Evolutionary conservation across 2,797 vertebrate species (phyloP).

Genomic region (Orientallactaga sibirica): DNA sequence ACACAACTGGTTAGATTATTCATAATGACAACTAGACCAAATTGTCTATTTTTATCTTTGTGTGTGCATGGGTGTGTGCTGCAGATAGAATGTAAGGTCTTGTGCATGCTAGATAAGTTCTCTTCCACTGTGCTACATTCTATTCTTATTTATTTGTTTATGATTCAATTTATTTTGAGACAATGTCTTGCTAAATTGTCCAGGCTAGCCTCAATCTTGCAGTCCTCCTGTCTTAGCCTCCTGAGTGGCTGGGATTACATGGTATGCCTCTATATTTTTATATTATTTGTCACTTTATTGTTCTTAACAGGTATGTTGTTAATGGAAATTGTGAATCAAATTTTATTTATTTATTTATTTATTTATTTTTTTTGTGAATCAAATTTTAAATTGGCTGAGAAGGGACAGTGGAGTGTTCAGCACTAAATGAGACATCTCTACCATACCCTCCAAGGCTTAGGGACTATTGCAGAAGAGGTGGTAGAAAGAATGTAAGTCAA

Average conservation of each 20-base stretch:
- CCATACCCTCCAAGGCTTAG: no score
- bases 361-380: not conserved
- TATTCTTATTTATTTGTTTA: not conserved
- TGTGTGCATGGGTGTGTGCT: not conserved
- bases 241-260: not conserved
- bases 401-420: no score
- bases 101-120: not conserved
- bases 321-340: not conserved
- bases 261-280: not conserved
- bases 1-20: constrained; percentile 53
- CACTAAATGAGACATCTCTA: no score
- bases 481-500: no score
- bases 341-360: no score
- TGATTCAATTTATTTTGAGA: not conserved
- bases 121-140: not conserved
- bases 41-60: not conserved
- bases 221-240: not conserved
- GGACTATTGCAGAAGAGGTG: no score
- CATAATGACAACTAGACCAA: constrained; percentile 11
- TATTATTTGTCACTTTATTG: constrained; percentile 52
- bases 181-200: not conserved
- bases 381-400: no score
- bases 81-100: not conserved
- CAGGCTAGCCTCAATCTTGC: not conserved
- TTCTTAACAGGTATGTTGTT: constrained; percentile 26